Evolutionary conservation across 2,888 invertebrate species (phyloP), one percentile per base, ranked within the genome.

Genomic region (Griposia aprilina): DNA sequence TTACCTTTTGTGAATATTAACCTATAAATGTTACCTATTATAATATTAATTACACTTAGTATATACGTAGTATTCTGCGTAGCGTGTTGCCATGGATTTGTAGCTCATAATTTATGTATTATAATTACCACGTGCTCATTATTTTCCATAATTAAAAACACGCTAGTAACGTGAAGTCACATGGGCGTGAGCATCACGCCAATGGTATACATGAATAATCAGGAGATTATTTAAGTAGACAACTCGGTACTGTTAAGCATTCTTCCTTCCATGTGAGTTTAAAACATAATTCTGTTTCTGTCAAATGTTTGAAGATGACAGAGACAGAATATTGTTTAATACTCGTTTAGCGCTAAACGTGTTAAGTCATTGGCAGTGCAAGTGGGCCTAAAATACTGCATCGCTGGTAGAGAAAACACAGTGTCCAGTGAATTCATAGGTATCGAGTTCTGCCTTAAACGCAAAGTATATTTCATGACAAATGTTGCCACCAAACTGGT

Each of bases 101-200:
- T 60, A 15, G n/a, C 41, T 57, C 45, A 57, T 76, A 66, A 81
- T 36, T 36, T 74, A 55, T 36, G 67, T 84, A 77, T 81, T 74
- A 79, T 77, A 85, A 87, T 87, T 65, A 81, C 74, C 85, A 85
- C 82, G 87, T 85, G 87, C 74, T 76, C 75, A 81, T 81, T 87
- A 84, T 75, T 66, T 8, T n/a, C 7, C 60, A n/a, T 76, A 36
- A 71, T 85, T 85, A 74, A 63, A 83, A 78, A 78, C 87, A 80
- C 80, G 80, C 84, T 41, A 67, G n/a, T 75, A 57, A 78, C 50
- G 36, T 79, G 78, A 83, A 75, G 80, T 86, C 63, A 74, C 60
- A 41, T 83, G 72, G 68, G 65, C 17, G 80, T 68, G 72, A 60
- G 59, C 65, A 26, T 80, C 30, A 77, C 77, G 36, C 17, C 17